phyloP scores from a whole-genome alignment of 2,888 invertebrate species.

The Masnerella sp. region DNA sequence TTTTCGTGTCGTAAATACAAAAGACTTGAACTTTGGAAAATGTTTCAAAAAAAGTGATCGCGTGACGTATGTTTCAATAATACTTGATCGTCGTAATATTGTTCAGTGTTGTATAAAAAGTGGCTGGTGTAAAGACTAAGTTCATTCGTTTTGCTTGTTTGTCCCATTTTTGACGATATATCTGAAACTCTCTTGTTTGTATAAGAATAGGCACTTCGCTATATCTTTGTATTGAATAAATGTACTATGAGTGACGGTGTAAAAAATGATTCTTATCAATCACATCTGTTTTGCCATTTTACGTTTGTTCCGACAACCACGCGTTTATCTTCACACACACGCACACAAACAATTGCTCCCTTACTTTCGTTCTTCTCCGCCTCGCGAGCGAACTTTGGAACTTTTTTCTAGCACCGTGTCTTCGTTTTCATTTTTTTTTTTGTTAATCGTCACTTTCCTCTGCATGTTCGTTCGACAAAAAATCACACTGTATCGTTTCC shows the following conservation, averaged over 20 bases:
- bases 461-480: slow-evolving; percentile 28
- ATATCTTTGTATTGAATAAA: slow-evolving; percentile 69
- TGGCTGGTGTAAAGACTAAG: no score
- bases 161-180: no score
- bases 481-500: slow-evolving; percentile 19
- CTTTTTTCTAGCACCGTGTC: slow-evolving; percentile 74
- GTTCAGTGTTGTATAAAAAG: no score
- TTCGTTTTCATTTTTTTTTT: no score
- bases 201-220: slow-evolving; percentile 75
- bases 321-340: slow-evolving; percentile 51
- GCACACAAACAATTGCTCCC: slow-evolving; percentile 41
- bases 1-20: no score
- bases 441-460: slow-evolving; percentile 36
- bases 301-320: slow-evolving; percentile 42
- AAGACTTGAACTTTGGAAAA: no score
- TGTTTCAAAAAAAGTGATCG: background rate
- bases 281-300: slow-evolving; percentile 47
- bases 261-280: slow-evolving; percentile 49
- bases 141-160: no score
- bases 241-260: slow-evolving; percentile 39
- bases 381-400: slow-evolving; percentile 65
- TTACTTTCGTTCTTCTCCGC: slow-evolving; percentile 51
- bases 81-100: slow-evolving; percentile 44
- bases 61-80: slow-evolving; percentile 34
- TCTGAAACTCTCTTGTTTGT: slow-evolving; percentile 52